Percentiles rank a stretch among this genome's conserved stretches.
phyloP scores from a whole-genome alignment of 2,888 invertebrate genomes.

The Agrotis segetum region DNA sequence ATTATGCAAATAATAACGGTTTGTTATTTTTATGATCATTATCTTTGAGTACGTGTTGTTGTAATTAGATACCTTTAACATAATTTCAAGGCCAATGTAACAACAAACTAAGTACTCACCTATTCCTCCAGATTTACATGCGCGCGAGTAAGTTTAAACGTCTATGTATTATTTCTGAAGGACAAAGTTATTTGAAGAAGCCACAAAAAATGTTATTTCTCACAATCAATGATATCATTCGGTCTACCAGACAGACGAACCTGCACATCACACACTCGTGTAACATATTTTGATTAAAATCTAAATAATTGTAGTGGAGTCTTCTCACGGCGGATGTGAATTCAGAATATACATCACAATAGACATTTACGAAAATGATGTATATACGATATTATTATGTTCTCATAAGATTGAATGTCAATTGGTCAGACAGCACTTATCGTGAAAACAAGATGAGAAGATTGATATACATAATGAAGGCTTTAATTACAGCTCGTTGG shows the following conservation, averaged over 20 bases:
- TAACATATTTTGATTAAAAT: neutral
- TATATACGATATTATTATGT: neutral
- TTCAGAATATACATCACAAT: neutral
- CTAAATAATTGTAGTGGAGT: neutral
- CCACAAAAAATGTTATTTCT: neutral
- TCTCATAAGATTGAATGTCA: neutral
- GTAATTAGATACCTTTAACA: neutral
- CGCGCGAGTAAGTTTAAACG: neutral
- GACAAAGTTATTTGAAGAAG: slow-evolving; percentile 1
- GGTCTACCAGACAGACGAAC: neutral
- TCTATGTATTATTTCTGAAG: neutral
- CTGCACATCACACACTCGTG: neutral
- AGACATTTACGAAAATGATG: neutral
- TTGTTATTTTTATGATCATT: neutral
- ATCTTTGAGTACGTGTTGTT: neutral
- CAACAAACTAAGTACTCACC: neutral
- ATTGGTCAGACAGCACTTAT: neutral
- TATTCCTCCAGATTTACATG: neutral
- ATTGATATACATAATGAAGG: neutral
- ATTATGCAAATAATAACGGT: neutral
- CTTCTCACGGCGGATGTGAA: neutral
- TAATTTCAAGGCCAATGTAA: neutral
- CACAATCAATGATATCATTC: slow-evolving; percentile 15
- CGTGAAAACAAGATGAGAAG: slow-evolving; percentile 11
- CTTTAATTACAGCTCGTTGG: slow-evolving; percentile 10